Conservation (phyloP, 2,888 invertebrate genomes). For the Cheilosia urbana region DNA sequence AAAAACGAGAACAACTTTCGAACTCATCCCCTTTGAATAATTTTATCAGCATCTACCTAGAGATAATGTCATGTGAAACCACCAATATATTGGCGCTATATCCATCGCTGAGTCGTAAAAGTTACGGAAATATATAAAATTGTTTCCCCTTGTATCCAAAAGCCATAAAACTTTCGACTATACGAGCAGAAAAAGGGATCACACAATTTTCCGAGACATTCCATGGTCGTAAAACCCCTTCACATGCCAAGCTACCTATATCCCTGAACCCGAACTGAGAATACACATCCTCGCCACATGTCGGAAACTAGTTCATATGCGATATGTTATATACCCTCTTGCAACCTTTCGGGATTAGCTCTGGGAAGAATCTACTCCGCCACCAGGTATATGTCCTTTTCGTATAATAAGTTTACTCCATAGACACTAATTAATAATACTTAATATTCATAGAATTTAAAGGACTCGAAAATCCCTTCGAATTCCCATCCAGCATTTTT, state of each 20-base stretch:
- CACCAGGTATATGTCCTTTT: slow-evolving; percentile 23
- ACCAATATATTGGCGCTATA: slow-evolving; percentile 60
- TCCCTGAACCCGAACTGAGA: slow-evolving; percentile 20
- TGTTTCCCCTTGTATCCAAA: slow-evolving; percentile 52
- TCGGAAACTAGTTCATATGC: slow-evolving; percentile 18
- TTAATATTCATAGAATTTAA: slow-evolving; percentile 75
- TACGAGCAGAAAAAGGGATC: slow-evolving; percentile 13
- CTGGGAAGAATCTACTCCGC: slow-evolving; percentile 21
- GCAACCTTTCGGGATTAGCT: slow-evolving; percentile 49
- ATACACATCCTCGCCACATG: slow-evolving; percentile 1
- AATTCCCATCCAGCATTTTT: not conserved
- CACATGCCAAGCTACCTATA: slow-evolving; percentile 4
- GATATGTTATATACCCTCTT: not conserved
- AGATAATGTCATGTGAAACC: slow-evolving; percentile 39
- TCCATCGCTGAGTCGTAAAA: slow-evolving; percentile 56
- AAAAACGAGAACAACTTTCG: not conserved
- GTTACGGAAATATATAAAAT: slow-evolving; percentile 46
- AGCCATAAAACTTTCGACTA: slow-evolving; percentile 46
- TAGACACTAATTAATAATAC: slow-evolving; percentile 75
- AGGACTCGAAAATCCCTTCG: slow-evolving; percentile 71
- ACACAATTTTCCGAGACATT: slow-evolving; percentile 33
- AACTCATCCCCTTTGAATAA: not conserved
- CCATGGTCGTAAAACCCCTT: slow-evolving; percentile 47
- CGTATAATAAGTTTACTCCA: slow-evolving; percentile 68
- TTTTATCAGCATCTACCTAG: slow-evolving; percentile 6